phyloP scores from a whole-genome alignment of 2,113 vertebrate genomes.

The Ailurus styani region DNA sequence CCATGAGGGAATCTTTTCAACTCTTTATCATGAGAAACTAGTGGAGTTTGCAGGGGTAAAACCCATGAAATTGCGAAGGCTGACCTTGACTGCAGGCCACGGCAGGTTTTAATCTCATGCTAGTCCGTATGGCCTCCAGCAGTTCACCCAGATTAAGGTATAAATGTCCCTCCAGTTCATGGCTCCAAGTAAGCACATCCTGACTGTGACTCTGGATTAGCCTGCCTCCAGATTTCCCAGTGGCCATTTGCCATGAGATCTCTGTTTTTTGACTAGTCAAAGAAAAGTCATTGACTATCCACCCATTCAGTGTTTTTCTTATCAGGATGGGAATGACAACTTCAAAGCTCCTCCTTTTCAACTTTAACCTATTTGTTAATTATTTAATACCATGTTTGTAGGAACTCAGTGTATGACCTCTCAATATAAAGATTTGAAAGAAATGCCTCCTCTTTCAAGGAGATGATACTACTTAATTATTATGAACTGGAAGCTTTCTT shows the following conservation, averaged over 20 bases:
- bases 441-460: background rate
- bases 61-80: background rate
- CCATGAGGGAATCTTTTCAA: background rate
- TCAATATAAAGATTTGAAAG: background rate
- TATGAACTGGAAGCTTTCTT: background rate
- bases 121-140: background rate
- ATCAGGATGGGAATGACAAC: background rate
- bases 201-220: background rate
- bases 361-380: background rate
- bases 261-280: background rate
- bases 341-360: background rate
- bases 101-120: background rate
- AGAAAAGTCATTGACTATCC: background rate
- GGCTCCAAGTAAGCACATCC: background rate
- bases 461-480: background rate
- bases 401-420: background rate
- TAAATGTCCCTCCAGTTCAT: background rate
- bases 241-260: background rate
- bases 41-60: background rate
- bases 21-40: background rate
- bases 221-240: background rate
- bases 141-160: background rate
- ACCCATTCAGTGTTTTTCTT: background rate
- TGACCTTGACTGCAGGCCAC: background rate
- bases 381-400: background rate